Evolutionary conservation across 2,888 invertebrate species (phyloP).

Genomic region (Troides aeacus): DNA sequence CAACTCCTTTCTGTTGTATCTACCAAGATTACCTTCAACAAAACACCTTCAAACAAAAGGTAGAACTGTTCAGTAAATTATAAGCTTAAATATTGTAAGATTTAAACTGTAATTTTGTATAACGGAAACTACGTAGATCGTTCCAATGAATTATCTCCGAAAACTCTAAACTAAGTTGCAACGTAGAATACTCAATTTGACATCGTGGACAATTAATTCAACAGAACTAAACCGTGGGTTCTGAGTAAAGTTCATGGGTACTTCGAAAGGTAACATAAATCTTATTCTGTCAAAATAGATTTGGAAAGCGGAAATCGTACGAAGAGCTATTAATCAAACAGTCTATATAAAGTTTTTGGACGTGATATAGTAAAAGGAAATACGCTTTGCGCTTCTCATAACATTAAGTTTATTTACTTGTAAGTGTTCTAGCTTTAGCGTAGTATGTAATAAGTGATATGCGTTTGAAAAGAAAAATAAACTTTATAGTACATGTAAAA

Average conservation of each 20-base stretch:
- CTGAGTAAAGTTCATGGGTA: background rate
- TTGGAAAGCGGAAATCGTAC: slow-evolving; percentile 6
- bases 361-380: slow-evolving; percentile 1
- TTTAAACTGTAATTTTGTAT: too few relatives aligned
- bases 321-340: slow-evolving; percentile 2
- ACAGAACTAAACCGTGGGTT: background rate
- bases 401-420: background rate
- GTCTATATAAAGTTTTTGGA: background rate
- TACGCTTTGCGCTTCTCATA: background rate
- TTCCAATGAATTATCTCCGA: background rate
- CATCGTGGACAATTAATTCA: background rate
- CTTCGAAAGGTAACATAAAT: background rate
- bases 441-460: background rate
- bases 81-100: too few relatives aligned
- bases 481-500: too few relatives aligned
- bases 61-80: too few relatives aligned
- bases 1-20: too few relatives aligned
- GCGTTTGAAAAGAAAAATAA: background rate
- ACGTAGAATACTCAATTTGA: background rate
- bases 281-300: background rate
- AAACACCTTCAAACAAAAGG: too few relatives aligned
- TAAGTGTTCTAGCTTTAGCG: background rate
- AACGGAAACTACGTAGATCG: background rate
- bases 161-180: background rate
- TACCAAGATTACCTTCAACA: too few relatives aligned